These are phyloP conservation scores for Cossypha heuglini DNA, from an alignment of 2,797 vertebrate genomes.

Conservation along the genomic window DNA sequence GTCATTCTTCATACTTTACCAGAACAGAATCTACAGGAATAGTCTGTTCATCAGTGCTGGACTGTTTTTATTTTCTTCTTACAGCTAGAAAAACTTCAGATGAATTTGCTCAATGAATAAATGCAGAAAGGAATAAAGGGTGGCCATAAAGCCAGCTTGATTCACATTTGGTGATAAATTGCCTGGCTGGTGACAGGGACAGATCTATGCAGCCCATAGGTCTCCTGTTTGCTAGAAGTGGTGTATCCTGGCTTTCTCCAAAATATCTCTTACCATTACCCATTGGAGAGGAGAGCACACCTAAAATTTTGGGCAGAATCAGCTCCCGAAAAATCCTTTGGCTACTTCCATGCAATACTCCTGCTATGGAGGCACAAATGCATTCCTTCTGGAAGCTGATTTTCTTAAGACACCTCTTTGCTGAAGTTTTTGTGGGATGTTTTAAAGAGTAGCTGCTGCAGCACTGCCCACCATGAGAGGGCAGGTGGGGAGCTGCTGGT, in stretches of 20 bases:
- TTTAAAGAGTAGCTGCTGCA: not conserved
- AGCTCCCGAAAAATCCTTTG: not conserved
- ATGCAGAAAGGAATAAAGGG: not conserved
- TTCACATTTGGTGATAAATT: not conserved
- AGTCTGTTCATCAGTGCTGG: not conserved
- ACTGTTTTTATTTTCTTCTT: not conserved
- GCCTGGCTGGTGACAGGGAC: not conserved
- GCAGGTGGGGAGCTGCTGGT: not conserved
- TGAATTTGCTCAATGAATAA: not conserved
- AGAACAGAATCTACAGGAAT: not conserved
- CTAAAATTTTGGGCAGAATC: not conserved
- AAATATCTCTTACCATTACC: not conserved
- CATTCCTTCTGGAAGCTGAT: not conserved
- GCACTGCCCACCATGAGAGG: not conserved
- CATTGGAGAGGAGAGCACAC: not conserved
- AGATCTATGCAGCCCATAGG: not conserved
- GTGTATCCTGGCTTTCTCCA: not conserved
- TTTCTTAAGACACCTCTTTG: not conserved
- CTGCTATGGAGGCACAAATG: not conserved
- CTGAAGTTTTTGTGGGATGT: not conserved
- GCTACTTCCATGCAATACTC: not conserved
- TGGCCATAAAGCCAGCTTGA: not conserved
- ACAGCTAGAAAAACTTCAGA: not conserved
- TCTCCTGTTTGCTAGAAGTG: not conserved
- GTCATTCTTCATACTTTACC: constrained; percentile 15